Percentiles rank a stretch among this genome's conserved stretches.
These are phyloP conservation scores for Chiridota heheva DNA, from an alignment of 35 echinoderm and acorn worm species.

Conservation along the genomic window DNA sequence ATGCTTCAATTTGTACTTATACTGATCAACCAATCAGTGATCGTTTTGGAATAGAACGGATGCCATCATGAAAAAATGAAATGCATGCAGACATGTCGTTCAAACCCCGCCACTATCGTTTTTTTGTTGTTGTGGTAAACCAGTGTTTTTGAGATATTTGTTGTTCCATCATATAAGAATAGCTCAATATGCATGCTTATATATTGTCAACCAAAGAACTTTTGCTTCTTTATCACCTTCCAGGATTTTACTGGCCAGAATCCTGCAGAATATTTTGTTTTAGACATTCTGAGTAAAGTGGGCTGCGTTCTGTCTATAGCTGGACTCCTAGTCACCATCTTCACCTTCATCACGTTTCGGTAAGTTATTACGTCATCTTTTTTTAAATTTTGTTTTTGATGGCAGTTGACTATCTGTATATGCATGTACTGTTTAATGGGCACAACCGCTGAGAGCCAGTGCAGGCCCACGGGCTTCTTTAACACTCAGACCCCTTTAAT, in stretches of 20 bases:
- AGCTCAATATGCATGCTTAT: background rate
- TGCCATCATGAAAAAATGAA: background rate
- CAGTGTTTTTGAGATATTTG: background rate
- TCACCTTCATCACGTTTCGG: conserved; percentile 62
- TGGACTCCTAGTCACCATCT: conserved; percentile 47
- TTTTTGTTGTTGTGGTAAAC: background rate
- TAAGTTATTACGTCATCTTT: too few relatives aligned
- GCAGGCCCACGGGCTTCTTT: too few relatives aligned
- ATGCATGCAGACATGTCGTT: too few relatives aligned
- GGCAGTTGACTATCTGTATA: too few relatives aligned
- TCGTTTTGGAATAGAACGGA: background rate
- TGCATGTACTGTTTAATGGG: too few relatives aligned
- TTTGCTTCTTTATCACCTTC: background rate
- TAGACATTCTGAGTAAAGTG: conserved; percentile 62
- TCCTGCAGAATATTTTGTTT: background rate
- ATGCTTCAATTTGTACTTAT: too few relatives aligned
- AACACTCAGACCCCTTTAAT: too few relatives aligned
- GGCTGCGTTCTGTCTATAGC: conserved; percentile 67
- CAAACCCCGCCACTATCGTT: too few relatives aligned
- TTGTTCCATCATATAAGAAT: background rate
- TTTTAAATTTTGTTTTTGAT: too few relatives aligned
- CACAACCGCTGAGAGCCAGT: too few relatives aligned
- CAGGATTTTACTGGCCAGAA: conserved; percentile 30
- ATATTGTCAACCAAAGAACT: background rate
- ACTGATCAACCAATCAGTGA: background rate